Base-by-base conservation (phyloP, 2,113 vertebrate genomes). In the Centrocercus urophasianus region DNA sequence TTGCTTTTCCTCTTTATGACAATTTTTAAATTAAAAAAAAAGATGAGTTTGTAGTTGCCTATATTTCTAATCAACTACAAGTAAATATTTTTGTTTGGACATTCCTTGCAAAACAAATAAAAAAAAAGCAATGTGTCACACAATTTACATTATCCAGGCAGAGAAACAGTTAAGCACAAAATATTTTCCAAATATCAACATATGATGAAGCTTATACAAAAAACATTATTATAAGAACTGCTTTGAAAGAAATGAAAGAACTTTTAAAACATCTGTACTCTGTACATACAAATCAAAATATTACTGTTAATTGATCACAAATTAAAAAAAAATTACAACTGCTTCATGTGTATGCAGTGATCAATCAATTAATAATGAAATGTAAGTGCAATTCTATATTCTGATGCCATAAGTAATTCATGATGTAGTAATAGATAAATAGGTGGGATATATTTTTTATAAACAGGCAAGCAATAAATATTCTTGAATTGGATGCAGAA, bases 41-140 rank as follows among this genome's bases (percentile, higher is more conserved):
- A 36, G 24, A 69, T n/a, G 30, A 56, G 6, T 34, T 83, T 22
- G 14, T 45, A 66, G 11, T 15, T 56, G 47, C 11, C 30, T 80
- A 18, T 45, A 54, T 80, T 90, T 70, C n/a, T 77, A 40, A 93
- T 7, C 8, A 1, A 3, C 20, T 6, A 8, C 61, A n/a, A 52
- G 21, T 63, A 57, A 70, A 14, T 50, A 3, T 1, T 40, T 86
- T 70, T 65, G 13, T 40, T 38, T 30, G 47, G 13, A 66, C 3
- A 19, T 83, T 80, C 59, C 11, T 74, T 83, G 20, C 6, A 70
- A 61, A 83, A 65, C 7, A 50, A 83, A 40, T 25, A 0, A 13
- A 38, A 63, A 47, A 36, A 59, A 8, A 60, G 11, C 25, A 17
- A 3, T 22, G 2, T 38, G 13, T n/a, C 28, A 28, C 0, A 0